Base-by-base conservation (phyloP, 2,888 invertebrate species). In the Amblyteles armatorius region DNA sequence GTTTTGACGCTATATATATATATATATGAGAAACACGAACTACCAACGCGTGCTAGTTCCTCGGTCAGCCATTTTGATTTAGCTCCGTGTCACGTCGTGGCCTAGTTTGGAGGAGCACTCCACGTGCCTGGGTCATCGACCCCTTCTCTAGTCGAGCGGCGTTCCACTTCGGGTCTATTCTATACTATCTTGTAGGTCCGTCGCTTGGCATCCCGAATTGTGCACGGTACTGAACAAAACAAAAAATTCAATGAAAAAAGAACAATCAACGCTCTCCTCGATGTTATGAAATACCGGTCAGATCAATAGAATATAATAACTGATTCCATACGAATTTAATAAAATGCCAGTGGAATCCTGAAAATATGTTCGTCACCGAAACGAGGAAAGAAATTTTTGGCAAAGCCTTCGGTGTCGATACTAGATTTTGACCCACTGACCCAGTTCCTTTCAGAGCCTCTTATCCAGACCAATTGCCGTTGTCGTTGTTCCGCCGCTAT, bases 51-150 rank as follows among this genome's bases (percentile, higher is more conserved):
- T 67, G 74, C 52, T 81, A 44, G 83, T 82, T 79, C 79, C 65
- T 79, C 68, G 55, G 87, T 87, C 92, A 87, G 91, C 92, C 92
- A 92, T 92, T 91, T 92, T 92, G 91, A 89, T 90, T 92, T 87
- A 89, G 90, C 91, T 90, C 92, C 92, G 92, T 92, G 92, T 92
- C 92, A 92, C 92, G 91, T 86, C 89, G 91, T 92, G 92, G 92
- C 92, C 92, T 93, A 93, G 92, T 92, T 93, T 83, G 84, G 82
- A 55, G 84, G 83, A 88, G 88, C 88, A 87, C 90, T 92, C 92
- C 92, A 92, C 92, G 92, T 92, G 92, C 91, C 89, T 90, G 91
- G 92, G 92, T 93, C 92, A 90, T 90, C 90, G 92, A 90, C 91
- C 90, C 87, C 82, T 82, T 84, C 79, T 86, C 87, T 72, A 82